Conservation (phyloP, 2,888 invertebrate genomes). For the Ganaspis brasiliensis region DNA sequence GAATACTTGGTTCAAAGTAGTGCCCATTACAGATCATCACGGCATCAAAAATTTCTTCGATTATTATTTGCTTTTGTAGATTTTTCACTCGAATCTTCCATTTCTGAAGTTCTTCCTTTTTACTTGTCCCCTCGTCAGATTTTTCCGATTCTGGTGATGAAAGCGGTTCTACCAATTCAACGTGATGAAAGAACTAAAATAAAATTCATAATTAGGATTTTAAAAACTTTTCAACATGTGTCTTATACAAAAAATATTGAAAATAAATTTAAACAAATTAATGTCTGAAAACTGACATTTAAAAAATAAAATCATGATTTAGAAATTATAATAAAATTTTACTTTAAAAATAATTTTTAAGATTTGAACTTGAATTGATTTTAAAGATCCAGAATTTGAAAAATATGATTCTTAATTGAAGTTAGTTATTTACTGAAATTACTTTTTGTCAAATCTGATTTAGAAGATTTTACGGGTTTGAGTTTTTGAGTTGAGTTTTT, state of each 20-base stretch:
- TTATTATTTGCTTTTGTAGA: conserved; percentile 65
- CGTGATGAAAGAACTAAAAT: conserved; percentile 74
- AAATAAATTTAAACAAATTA: background rate
- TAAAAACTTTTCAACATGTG: background rate
- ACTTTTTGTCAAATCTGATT: too few species aligned
- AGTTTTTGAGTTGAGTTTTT: too few species aligned
- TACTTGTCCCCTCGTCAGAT: background rate
- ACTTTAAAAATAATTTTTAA: too few species aligned
- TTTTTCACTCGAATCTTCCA: conserved; percentile 77
- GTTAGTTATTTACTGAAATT: too few species aligned
- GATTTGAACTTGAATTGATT: too few species aligned
- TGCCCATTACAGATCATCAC: conserved; percentile 81
- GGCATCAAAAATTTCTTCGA: conserved; percentile 76
- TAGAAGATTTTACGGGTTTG: too few species aligned
- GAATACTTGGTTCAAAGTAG: conserved; percentile 81
- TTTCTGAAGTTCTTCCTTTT: conserved; percentile 55
- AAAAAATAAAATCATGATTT: too few species aligned
- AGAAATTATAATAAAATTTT: too few species aligned
- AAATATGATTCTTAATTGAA: too few species aligned
- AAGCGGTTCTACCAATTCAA: conserved; percentile 70
- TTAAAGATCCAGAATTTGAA: too few species aligned
- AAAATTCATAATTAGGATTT: conserved; percentile 40
- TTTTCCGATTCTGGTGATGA: conserved; percentile 44
- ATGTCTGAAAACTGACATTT: too few species aligned
- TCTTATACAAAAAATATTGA: background rate